phyloP scores from a whole-genome alignment of 2,888 invertebrate species.

The Urechis unicinctus region DNA sequence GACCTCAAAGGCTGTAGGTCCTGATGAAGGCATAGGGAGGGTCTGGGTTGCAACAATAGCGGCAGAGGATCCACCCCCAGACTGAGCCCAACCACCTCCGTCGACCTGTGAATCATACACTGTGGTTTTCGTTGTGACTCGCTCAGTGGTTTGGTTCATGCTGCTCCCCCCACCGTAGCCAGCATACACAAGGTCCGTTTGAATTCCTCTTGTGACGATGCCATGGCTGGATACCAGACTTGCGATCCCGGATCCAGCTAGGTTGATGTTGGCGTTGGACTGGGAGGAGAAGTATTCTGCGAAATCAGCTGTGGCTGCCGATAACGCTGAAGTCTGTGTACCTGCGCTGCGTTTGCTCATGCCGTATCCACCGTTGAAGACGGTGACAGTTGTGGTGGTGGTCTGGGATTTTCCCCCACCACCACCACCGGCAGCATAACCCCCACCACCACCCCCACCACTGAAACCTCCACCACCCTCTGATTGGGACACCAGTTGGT shows the following conservation, averaged over 20 bases:
- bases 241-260: conserved; percentile 6
- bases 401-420: neutral
- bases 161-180: neutral
- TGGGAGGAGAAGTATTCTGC: conserved; percentile 4
- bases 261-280: neutral
- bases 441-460: conserved; percentile 12
- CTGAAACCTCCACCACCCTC: conserved; percentile 3
- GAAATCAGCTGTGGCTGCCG: neutral
- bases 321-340: conserved; percentile 4
- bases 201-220: conserved; percentile 12
- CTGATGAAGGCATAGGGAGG: neutral
- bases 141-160: neutral
- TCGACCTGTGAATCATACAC: neutral
- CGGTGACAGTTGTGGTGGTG: neutral
- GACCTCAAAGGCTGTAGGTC: neutral
- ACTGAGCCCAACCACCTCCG: neutral
- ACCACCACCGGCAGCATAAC: conserved; percentile 22
- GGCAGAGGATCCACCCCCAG: conserved; percentile 1
- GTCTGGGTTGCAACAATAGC: neutral
- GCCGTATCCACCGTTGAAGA: conserved; percentile 3
- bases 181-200: conserved; percentile 8
- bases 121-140: neutral
- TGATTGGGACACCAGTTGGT: conserved; percentile 2
- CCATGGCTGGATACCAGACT: conserved; percentile 8
- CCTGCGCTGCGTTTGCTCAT: neutral